These are phyloP conservation scores for Drosophila borealis DNA, from an alignment of 2,888 invertebrate genomes.

Conservation along the genomic window DNA sequence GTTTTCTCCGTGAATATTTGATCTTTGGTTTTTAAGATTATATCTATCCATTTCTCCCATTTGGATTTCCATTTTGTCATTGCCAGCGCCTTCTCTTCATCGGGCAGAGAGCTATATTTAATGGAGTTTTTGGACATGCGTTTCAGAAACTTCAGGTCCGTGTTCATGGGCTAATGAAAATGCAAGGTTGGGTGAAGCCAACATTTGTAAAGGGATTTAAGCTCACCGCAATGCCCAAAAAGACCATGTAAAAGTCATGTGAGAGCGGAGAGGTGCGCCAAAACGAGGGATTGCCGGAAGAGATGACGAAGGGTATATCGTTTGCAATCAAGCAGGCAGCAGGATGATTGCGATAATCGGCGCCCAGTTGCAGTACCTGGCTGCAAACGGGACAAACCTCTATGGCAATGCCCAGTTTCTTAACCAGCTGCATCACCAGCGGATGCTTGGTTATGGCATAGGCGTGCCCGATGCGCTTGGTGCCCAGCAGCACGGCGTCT, in stretches of 20 bases:
- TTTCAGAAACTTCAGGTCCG: conserved; percentile 90
- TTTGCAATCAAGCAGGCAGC: conserved; percentile 88
- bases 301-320: conserved; percentile 89
- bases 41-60: conserved; percentile 87
- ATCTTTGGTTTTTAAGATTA: conserved; percentile 33
- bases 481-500: conserved; percentile 90
- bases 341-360: conserved; percentile 92
- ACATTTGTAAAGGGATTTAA: neutral
- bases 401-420: conserved; percentile 87
- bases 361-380: conserved; percentile 89
- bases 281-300: conserved; percentile 91
- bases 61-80: conserved; percentile 85
- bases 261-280: conserved; percentile 91
- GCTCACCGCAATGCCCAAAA: conserved; percentile 88
- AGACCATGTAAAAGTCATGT: conserved; percentile 92
- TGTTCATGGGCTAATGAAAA: conserved; percentile 85
- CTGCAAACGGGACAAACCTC: conserved; percentile 93
- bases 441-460: conserved; percentile 91
- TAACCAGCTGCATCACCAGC: conserved; percentile 86
- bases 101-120: conserved; percentile 88
- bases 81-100: conserved; percentile 85
- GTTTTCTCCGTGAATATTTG: neutral
- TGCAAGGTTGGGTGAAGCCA: no score
- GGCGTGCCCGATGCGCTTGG: conserved; percentile 91
- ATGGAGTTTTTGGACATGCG: conserved; percentile 91